Base-by-base conservation (phyloP, 2,797 vertebrate genomes). In the Tenualosa ilisha region DNA sequence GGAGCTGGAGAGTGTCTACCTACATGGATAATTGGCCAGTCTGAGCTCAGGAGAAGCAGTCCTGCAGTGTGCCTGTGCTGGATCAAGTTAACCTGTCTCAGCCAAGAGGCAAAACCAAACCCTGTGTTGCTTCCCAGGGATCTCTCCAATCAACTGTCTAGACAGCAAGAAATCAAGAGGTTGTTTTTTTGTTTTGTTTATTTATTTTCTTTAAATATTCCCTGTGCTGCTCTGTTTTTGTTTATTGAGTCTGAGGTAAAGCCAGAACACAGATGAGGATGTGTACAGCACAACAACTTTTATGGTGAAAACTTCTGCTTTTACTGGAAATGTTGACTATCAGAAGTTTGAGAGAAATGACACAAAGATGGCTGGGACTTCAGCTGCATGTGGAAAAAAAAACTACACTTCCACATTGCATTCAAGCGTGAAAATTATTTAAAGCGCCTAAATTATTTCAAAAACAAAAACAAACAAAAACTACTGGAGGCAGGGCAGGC, bases 71-170 rank as follows among this genome's bases (percentile, higher is more conserved):
- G 31, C 0, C 37, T 4, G 31, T 75, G 68, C 1, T 75, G 68
- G 68, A 75, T 40, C 13, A 20, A 31, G 68, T 75, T 75, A 75
- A 75, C 68, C 68, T 6, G 12, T 7, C 68, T 75, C 31, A 75
- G 37, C 5, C 37, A 75, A 75, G 40, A 17, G 17, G 37, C 31
- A 75, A 75, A 75, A 75, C 13, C 13, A 2, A 12, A 26, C 26
- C 26, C 3, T 15, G 37, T 40, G 68, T 31, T 75, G 31, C 26
- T 15, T 75, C 37, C 6, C 4, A 7, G 12, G 68, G 68, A 20
- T 11, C 31, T 7, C 68, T 75, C 68, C 68, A 75, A 75, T 75
- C 31, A 43, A 40, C 68, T 75, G 68, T 75, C 68, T 75, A 75
- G 68, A 75, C 31, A 3, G 68, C 15, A 43, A 6, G 31, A 75